Evolutionary conservation across 2,113 vertebrate genomes (phyloP).

Genomic region (Coptodon bakossiorum): DNA sequence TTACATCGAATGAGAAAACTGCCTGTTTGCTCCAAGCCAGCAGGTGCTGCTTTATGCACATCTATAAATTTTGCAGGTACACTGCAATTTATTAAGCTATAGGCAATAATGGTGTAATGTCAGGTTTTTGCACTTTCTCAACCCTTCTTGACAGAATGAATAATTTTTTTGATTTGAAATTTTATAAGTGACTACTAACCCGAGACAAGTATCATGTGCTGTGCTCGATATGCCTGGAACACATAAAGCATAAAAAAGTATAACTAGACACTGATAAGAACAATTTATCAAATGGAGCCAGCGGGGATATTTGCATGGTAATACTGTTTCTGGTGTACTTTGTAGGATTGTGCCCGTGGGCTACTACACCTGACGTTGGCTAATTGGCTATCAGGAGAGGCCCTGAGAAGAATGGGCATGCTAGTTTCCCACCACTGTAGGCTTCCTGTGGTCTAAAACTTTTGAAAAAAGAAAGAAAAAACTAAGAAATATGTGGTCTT

Average conservation of each 20-base stretch:
- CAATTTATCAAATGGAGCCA: slow-evolving; percentile 29
- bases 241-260: not conserved
- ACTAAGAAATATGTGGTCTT: not conserved
- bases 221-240: not conserved
- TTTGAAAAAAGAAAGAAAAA: not conserved
- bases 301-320: slow-evolving; percentile 42
- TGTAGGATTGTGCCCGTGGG: slow-evolving; percentile 40
- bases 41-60: slow-evolving; percentile 36
- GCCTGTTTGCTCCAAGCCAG: not conserved
- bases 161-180: slow-evolving; percentile 26
- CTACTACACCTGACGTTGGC: slow-evolving; percentile 6
- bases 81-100: slow-evolving; percentile 16
- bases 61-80: slow-evolving; percentile 5
- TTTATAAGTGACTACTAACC: not conserved
- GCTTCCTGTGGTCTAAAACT: not conserved
- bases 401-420: slow-evolving; percentile 25
- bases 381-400: slow-evolving; percentile 61
- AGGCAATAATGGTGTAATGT: not conserved
- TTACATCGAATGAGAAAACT: not conserved
- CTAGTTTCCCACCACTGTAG: slow-evolving; percentile 25
- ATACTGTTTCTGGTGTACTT: slow-evolving; percentile 8
- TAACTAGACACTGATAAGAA: slow-evolving; percentile 19
- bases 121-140: slow-evolving; percentile 1
- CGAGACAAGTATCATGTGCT: not conserved
- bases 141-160: slow-evolving; percentile 11